Conservation (phyloP, 2,888 invertebrate genomes). For the Tetragnatha montana region DNA sequence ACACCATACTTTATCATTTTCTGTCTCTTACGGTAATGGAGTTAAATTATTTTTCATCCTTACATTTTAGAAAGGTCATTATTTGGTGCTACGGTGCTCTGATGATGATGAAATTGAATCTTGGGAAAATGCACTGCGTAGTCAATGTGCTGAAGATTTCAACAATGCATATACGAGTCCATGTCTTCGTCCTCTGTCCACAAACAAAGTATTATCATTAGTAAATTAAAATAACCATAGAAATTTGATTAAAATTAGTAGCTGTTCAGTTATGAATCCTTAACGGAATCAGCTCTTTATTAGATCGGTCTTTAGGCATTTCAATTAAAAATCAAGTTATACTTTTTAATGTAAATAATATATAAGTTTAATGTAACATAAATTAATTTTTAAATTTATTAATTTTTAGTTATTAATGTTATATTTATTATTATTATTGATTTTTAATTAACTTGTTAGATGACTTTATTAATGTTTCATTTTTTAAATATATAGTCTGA, state of each 20-base stretch:
- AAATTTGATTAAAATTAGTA: background rate
- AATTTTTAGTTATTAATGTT: no score
- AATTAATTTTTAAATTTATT: no score
- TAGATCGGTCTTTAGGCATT: background rate
- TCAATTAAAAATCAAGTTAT: no score
- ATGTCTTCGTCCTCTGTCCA: slow-evolving; percentile 72
- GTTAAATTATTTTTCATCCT: background rate
- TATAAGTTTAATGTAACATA: no score
- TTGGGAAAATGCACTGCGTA: slow-evolving; percentile 79
- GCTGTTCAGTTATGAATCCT: background rate
- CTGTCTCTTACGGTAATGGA: background rate
- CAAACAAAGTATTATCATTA: slow-evolving; percentile 39
- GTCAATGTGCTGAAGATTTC: slow-evolving; percentile 77
- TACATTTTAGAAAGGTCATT: slow-evolving; percentile 78
- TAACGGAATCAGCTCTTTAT: background rate
- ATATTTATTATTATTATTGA: no score
- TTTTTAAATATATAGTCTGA: no score
- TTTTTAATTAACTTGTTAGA: no score
- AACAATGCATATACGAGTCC: slow-evolving; percentile 78
- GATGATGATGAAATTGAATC: slow-evolving; percentile 77
- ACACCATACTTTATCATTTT: background rate
- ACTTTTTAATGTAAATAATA: no score
- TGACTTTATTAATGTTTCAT: no score
- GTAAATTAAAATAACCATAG: background rate
- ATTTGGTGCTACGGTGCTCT: slow-evolving; percentile 78